Percentiles rank a stretch among this genome's conserved stretches.
These are phyloP conservation scores for Stenotaenia linearis DNA, from an alignment of 2,888 invertebrate species.

Conservation along the genomic window DNA sequence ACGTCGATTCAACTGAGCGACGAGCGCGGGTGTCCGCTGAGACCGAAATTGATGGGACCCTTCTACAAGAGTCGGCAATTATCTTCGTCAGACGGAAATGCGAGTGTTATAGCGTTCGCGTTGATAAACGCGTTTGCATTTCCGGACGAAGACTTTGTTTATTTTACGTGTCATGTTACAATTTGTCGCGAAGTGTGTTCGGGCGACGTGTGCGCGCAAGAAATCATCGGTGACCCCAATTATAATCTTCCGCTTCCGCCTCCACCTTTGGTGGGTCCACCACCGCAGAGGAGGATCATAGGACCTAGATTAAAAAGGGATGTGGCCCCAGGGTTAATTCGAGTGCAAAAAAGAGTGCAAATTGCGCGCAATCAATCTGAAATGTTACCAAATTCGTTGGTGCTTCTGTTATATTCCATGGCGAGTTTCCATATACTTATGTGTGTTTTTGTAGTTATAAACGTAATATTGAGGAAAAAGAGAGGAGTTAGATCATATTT, in stretches of 20 bases:
- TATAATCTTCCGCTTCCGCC: not conserved
- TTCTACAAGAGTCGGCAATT: constrained; percentile 54
- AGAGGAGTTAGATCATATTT: not conserved
- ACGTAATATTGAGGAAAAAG: not conserved
- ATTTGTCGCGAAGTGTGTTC: constrained; percentile 48
- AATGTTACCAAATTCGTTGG: not conserved
- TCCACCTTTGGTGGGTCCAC: not conserved
- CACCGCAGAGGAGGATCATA: not conserved
- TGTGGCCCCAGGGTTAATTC: not conserved
- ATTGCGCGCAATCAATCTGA: not conserved
- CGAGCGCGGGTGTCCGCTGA: constrained; percentile 61
- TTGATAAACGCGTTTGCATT: constrained; percentile 67
- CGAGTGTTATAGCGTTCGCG: constrained; percentile 61
- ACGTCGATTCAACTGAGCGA: constrained; percentile 61
- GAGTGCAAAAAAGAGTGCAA: not conserved
- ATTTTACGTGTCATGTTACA: constrained; percentile 67
- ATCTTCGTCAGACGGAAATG: constrained; percentile 53
- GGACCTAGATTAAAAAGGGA: not conserved
- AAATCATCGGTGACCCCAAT: not conserved
- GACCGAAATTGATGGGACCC: constrained; percentile 59
- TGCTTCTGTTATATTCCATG: not conserved
- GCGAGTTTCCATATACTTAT: not conserved
- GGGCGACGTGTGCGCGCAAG: constrained; percentile 35
- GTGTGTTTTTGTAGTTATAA: not conserved
- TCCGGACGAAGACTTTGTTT: constrained; percentile 66